Conservation (phyloP, 2,113 vertebrate species). For the Rattus rattus region DNA sequence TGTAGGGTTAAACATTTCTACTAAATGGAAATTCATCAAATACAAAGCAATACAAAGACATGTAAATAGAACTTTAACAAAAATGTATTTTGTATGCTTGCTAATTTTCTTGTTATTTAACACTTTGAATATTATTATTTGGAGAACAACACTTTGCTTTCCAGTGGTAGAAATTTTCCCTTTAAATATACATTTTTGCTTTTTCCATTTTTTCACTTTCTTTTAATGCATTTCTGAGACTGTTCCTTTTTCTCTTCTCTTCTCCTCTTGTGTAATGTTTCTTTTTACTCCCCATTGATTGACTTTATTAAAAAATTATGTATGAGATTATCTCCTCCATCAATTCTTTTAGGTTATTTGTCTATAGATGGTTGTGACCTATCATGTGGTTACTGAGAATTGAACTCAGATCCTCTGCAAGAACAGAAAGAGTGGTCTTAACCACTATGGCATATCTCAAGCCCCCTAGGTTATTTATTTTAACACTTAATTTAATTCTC, state of each 20-base stretch:
- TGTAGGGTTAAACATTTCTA: conserved; percentile 7
- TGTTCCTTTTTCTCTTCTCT: not conserved
- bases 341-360: not conserved
- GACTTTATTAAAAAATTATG: conserved; percentile 25
- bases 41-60: conserved; percentile 1
- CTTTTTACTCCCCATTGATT: not conserved
- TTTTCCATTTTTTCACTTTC: not conserved
- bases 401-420: no score
- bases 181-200: not conserved
- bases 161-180: not conserved
- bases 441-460: no score
- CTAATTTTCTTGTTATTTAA: not conserved
- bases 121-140: conserved; percentile 25
- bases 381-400: no score
- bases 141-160: conserved; percentile 43
- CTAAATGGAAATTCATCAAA: conserved; percentile 19
- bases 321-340: not conserved
- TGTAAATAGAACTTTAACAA: conserved; percentile 44
- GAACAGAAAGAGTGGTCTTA: no score
- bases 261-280: not conserved
- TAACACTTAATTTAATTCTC: conserved; percentile 51
- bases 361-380: no score
- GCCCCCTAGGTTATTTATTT: conserved; percentile 27
- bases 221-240: not conserved
- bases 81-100: conserved; percentile 57